Evolutionary conservation across 2,113 vertebrate species (phyloP).

Genomic region (Taurulus bubalis): DNA sequence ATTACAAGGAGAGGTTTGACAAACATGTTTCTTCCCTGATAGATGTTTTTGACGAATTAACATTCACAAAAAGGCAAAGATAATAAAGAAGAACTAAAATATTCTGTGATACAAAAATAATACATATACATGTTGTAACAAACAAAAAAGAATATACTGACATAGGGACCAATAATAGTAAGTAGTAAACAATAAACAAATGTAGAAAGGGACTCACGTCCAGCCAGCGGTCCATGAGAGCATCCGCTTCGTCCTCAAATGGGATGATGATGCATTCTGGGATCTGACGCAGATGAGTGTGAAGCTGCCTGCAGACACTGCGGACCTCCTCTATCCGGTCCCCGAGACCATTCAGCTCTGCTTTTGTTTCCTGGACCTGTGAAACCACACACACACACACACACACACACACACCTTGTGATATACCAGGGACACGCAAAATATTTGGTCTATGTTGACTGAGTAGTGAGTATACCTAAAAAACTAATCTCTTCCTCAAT

Average conservation of each 20-base stretch:
- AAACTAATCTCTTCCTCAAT: background rate
- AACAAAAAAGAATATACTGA: background rate
- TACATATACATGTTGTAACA: background rate
- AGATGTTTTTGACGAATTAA: background rate
- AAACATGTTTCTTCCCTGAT: background rate
- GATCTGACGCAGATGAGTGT: slow-evolving; percentile 88
- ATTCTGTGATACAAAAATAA: background rate
- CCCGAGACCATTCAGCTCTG: slow-evolving; percentile 85
- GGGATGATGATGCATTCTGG: slow-evolving; percentile 84
- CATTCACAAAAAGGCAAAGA: background rate
- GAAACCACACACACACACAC: slow-evolving; percentile 27
- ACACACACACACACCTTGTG: background rate
- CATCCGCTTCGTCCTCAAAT: slow-evolving; percentile 89
- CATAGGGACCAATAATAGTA: background rate
- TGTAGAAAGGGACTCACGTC: slow-evolving; percentile 84
- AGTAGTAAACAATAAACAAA: background rate
- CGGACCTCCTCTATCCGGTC: slow-evolving; percentile 88
- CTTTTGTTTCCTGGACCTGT: slow-evolving; percentile 87
- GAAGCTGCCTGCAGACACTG: slow-evolving; percentile 90
- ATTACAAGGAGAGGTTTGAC: background rate
- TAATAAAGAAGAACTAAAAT: background rate
- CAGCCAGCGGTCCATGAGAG: slow-evolving; percentile 93
- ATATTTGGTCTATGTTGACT: background rate
- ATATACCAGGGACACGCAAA: background rate
- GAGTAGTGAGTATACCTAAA: background rate